phyloP scores from a whole-genome alignment of 2,888 invertebrate species.

The Nemoura dubitans region DNA sequence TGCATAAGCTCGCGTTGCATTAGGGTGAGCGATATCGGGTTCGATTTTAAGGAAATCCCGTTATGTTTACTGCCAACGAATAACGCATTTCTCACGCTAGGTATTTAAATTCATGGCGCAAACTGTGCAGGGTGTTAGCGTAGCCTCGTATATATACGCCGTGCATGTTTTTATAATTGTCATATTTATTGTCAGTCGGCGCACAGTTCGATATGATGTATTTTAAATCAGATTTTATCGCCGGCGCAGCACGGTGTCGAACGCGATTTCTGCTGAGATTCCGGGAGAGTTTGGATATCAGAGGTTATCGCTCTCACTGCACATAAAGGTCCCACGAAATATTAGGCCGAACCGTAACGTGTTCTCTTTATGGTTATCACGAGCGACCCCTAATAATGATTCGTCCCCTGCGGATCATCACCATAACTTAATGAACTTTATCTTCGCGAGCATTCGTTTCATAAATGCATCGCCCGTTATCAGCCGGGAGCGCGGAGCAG shows the following conservation, averaged over 20 bases:
- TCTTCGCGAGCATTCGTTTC: constrained; percentile 30
- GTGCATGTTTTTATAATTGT: constrained; percentile 12
- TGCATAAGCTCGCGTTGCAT: background rate
- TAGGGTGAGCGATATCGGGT: background rate
- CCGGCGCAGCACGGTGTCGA: background rate
- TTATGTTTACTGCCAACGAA: background rate
- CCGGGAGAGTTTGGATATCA: background rate
- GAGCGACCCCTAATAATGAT: constrained; percentile 3
- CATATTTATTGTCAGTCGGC: background rate
- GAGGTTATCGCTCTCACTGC: constrained; percentile 16
- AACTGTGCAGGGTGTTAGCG: background rate
- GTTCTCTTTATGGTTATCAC: constrained; percentile 17
- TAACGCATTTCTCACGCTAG: background rate
- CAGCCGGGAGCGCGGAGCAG: background rate
- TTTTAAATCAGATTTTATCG: constrained; percentile 12
- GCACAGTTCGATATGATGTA: background rate
- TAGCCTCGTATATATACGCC: background rate
- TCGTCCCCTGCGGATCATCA: constrained; percentile 34
- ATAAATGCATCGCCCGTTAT: background rate
- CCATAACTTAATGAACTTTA: constrained; percentile 40
- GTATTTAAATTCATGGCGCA: background rate
- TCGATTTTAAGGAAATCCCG: background rate
- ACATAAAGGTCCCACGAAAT: background rate
- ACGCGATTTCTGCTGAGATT: background rate
- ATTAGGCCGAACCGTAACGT: constrained; percentile 24